Evolutionary conservation across 1,140 invertebrate species (phyloP).

Genomic region (Maconellicoccus hirsutus): DNA sequence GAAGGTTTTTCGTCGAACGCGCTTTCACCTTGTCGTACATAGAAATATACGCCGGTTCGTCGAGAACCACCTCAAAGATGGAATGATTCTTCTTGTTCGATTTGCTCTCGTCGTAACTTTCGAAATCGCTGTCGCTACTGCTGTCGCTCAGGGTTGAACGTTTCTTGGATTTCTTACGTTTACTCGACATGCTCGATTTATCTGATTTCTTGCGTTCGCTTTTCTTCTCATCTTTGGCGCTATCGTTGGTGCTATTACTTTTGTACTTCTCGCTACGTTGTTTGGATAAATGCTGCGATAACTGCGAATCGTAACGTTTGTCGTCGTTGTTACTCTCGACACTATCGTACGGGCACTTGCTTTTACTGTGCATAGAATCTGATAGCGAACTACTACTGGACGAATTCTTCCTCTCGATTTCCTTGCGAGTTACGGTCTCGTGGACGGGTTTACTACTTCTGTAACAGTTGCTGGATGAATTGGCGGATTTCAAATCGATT

Average conservation of each 20-base stretch:
- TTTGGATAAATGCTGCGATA: not conserved
- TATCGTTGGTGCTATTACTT: constrained; percentile 24
- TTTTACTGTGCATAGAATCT: constrained; percentile 48
- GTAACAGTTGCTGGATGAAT: constrained; percentile 33
- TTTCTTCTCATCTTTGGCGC: constrained; percentile 22
- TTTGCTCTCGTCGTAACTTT: constrained; percentile 47
- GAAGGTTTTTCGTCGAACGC: constrained; percentile 81
- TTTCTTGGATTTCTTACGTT: constrained; percentile 24
- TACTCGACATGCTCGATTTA: constrained; percentile 33
- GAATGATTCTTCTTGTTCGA: constrained; percentile 56
- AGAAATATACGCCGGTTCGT: constrained; percentile 82
- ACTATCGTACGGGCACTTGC: constrained; percentile 63
- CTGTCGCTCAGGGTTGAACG: constrained; percentile 26
- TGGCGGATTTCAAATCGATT: constrained; percentile 38
- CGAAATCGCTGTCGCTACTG: constrained; percentile 29
- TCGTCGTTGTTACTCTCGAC: constrained; percentile 51
- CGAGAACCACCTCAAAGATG: constrained; percentile 82
- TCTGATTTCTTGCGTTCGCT: constrained; percentile 31
- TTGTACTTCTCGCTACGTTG: not conserved
- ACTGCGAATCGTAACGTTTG: constrained; percentile 35
- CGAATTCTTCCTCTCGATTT: constrained; percentile 33
- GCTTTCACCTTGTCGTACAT: constrained; percentile 99
- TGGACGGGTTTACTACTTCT: constrained; percentile 27
- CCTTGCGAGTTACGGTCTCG: constrained; percentile 31
- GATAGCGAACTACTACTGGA: constrained; percentile 37